phyloP scores from a whole-genome alignment of 2,888 invertebrate species.

The Harpalus rubripes region DNA sequence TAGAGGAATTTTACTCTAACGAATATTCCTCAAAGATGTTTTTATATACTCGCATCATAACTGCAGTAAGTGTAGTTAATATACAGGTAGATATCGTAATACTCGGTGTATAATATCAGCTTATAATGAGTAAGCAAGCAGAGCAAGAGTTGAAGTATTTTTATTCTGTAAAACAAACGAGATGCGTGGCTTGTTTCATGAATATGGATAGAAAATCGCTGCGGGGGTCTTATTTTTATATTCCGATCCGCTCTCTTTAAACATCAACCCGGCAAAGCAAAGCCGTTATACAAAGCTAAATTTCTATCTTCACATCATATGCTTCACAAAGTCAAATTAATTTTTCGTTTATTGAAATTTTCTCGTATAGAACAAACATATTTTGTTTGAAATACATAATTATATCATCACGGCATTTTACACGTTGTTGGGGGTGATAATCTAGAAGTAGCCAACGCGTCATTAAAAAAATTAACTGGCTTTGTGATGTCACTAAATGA shows the following conservation, averaged over 20 bases:
- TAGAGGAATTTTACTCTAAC: too few species aligned
- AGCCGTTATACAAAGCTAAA: slow-evolving; percentile 12
- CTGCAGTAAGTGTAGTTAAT: background rate
- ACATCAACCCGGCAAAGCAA: slow-evolving; percentile 22
- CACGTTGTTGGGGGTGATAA: too few species aligned
- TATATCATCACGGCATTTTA: too few species aligned
- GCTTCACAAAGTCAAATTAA: background rate
- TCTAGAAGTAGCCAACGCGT: too few species aligned
- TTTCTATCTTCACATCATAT: background rate
- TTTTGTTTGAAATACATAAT: background rate
- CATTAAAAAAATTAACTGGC: too few species aligned
- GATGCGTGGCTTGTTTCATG: slow-evolving; percentile 37
- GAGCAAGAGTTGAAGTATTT: slow-evolving; percentile 14
- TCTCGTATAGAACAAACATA: background rate
- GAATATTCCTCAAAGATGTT: too few species aligned
- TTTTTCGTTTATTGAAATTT: background rate
- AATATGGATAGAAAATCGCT: slow-evolving; percentile 47
- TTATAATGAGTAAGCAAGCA: slow-evolving; percentile 27
- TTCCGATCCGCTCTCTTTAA: slow-evolving; percentile 24
- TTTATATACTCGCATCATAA: too few species aligned
- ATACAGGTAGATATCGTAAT: background rate
- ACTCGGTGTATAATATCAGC: background rate
- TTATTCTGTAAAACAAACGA: slow-evolving; percentile 27
- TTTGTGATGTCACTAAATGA: too few species aligned
- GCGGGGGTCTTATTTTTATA: slow-evolving; percentile 36